Percentiles rank a stretch among this genome's conserved stretches.
phyloP scores from a whole-genome alignment of 2,888 invertebrate genomes.

The Temnothorax unifasciatus region DNA sequence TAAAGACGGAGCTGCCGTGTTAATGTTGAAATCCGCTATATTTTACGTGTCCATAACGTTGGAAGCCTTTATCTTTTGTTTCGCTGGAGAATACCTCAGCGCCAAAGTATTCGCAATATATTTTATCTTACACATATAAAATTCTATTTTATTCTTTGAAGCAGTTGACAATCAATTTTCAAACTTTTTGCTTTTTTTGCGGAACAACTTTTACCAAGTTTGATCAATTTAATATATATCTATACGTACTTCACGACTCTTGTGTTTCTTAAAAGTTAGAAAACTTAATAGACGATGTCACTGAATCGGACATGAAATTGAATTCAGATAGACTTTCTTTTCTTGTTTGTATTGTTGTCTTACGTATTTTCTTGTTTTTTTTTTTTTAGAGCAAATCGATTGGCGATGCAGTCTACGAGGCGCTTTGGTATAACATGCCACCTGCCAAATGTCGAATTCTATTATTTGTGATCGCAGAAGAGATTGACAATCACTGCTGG shows the following conservation, averaged over 20 bases:
- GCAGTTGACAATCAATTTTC: background rate
- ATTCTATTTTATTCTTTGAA: background rate
- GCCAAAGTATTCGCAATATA: slow-evolving; percentile 62
- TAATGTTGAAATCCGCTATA: slow-evolving; percentile 55
- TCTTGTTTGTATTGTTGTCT: background rate
- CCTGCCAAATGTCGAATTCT: slow-evolving; percentile 57
- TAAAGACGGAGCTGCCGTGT: background rate
- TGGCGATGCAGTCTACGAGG: slow-evolving; percentile 60
- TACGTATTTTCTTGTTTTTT: no score
- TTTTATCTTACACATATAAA: background rate
- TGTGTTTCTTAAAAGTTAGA: slow-evolving; percentile 14
- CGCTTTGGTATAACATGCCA: slow-evolving; percentile 67
- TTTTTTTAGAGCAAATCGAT: slow-evolving; percentile 66
- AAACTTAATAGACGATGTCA: background rate
- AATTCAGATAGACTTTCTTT: background rate
- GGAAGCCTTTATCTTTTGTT: slow-evolving; percentile 70
- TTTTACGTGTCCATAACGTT: slow-evolving; percentile 61
- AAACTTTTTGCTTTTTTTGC: background rate
- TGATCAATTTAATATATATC: background rate
- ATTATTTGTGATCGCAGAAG: slow-evolving; percentile 66
- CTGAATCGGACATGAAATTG: background rate
- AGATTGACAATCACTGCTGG: slow-evolving; percentile 69
- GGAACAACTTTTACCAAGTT: background rate
- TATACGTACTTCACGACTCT: background rate
- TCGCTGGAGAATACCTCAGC: slow-evolving; percentile 72